Base-by-base conservation (phyloP, 2,888 invertebrate species). In the Chaitophorus viminalis region DNA sequence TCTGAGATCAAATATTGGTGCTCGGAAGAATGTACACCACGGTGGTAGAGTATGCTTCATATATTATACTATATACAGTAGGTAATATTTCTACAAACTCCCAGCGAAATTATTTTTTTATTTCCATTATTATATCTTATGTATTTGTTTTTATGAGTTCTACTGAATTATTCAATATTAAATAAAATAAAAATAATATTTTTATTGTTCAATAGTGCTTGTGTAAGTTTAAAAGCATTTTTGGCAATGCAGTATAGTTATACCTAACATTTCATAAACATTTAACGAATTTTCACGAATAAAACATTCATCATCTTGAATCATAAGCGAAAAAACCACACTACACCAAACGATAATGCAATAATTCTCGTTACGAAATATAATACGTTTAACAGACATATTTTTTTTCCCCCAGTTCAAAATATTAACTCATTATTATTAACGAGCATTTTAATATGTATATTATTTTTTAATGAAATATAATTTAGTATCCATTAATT, bases 401-500 rank as follows among this genome's bases (percentile, higher is more conserved):
- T 72, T 46, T 46, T 65, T 39, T 54, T 54, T 54, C 52, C 4
- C 54, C 54, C 17, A 21, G 8, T 74, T 36, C 36, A 4, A 17
- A 60, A 60, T 3, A 36, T 39, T 33, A 72, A 52, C 72, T 72
- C 72, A n/a, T 54, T 74, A 74, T 82, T 54, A 17, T 60, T 83
- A 74, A 74, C 36, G 74, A 60, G 33, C 60, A 14, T 39, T 83
- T 75, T 81, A 39, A 54, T 74, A 74, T 2, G 52, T 52, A 60
- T 29, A 60, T 74, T 36, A 25, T 36, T 52, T 82, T 81, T n/a
- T 9, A 18, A 33, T n/a, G 52, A 74, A 39, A 36, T 72, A 72
- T 72, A 54, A 83, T 83, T 75, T 39, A 39, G 75, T 17, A 39
- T 60, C 36, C 39, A 75, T 75, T 65, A 31, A 83, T 83, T 75